These are phyloP conservation scores for Atopsyche davidsoni DNA, from an alignment of 1,140 invertebrate species.

Conservation along the genomic window DNA sequence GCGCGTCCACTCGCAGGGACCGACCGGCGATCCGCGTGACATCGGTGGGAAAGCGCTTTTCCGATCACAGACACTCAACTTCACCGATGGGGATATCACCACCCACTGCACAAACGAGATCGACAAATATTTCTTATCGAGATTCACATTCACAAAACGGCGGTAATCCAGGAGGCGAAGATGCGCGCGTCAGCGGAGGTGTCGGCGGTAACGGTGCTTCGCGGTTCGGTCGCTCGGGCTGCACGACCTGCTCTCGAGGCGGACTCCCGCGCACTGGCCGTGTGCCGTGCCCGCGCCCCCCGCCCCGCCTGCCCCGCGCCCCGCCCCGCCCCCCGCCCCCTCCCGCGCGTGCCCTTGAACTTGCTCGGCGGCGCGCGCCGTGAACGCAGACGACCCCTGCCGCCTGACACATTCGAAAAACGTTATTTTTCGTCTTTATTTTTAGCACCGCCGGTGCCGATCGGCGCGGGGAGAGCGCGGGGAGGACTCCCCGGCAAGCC, in stretches of 20 bases:
- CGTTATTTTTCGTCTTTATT: constrained; percentile 7
- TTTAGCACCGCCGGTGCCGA: background rate
- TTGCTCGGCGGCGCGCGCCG: constrained; percentile 49
- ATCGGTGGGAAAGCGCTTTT: constrained; percentile 18
- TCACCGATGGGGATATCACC: too few relatives aligned
- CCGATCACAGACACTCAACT: too few relatives aligned
- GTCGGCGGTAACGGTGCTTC: constrained; percentile 23
- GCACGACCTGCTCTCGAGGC: constrained; percentile 48
- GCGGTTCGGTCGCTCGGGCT: constrained; percentile 42
- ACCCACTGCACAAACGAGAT: too few relatives aligned
- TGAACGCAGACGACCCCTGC: constrained; percentile 16
- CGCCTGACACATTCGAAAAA: constrained; percentile 14
- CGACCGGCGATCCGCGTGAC: constrained; percentile 9
- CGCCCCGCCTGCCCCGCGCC: constrained; percentile 39
- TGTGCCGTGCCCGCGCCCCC: constrained; percentile 48
- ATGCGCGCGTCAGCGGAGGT: background rate
- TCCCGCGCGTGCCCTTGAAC: constrained; percentile 61
- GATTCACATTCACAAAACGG: too few relatives aligned
- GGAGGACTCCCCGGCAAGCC: background rate
- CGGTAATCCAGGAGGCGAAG: too few relatives aligned
- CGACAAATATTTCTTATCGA: too few relatives aligned
- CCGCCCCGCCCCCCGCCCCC: constrained; percentile 48
- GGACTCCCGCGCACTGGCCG: constrained; percentile 48
- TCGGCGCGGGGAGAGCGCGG: background rate
- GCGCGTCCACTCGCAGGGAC: constrained; percentile 11